These are phyloP conservation scores for Condylura cristata DNA, from an alignment of 2,113 vertebrate species.

Conservation along the genomic window DNA sequence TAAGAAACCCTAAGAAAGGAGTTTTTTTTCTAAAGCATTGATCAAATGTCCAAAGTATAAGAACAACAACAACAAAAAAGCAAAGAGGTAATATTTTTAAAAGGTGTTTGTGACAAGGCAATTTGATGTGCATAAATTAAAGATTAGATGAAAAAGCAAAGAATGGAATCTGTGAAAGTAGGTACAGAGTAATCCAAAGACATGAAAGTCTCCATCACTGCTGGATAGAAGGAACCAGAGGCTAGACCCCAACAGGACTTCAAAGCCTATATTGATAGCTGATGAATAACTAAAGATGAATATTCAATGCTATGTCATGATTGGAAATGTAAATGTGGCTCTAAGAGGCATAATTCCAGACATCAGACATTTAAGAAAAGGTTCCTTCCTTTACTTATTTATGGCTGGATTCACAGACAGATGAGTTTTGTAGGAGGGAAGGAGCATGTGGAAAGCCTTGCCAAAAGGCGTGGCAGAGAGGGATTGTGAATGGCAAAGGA, in stretches of 20 bases:
- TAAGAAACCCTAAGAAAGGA: conserved; percentile 27
- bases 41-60: conserved; percentile 20
- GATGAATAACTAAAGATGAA: conserved; percentile 72
- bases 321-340: conserved; percentile 66
- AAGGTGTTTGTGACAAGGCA: conserved; percentile 28
- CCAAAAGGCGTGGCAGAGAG: background rate
- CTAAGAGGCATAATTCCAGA: conserved; percentile 48
- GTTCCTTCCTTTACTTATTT: conserved; percentile 57
- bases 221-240: conserved; percentile 2
- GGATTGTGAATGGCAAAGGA: background rate
- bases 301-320: conserved; percentile 72
- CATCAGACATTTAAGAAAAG: conserved; percentile 51
- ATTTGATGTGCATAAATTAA: conserved; percentile 59
- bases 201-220: conserved; percentile 46
- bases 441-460: background rate
- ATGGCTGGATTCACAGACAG: conserved; percentile 21
- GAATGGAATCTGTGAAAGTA: conserved; percentile 53
- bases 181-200: conserved; percentile 37
- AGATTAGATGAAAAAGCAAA: conserved; percentile 47
- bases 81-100: conserved; percentile 42
- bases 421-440: background rate
- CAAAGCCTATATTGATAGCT: conserved; percentile 56
- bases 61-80: background rate
- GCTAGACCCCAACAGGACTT: conserved; percentile 31
- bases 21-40: background rate